Evolutionary conservation across 2,888 invertebrate genomes (phyloP).

Genomic region (Criorhina ranunculi): DNA sequence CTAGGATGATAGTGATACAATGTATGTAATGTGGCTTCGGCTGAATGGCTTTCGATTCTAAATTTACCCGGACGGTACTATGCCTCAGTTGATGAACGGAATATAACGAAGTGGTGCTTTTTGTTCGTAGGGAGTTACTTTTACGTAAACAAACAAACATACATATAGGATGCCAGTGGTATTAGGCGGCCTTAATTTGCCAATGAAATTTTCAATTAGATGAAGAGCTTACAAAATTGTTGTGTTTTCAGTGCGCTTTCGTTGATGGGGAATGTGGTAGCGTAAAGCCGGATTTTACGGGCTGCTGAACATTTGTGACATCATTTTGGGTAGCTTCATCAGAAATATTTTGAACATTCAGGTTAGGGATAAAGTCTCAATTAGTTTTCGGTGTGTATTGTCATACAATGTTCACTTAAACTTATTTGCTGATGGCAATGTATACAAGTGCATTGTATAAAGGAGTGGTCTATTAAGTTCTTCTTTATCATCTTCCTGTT

Average conservation of each 20-base stretch:
- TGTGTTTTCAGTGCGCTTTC: constrained; percentile 48
- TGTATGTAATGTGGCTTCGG: constrained; percentile 70
- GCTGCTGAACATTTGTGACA: constrained; percentile 58
- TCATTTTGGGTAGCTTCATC: constrained; percentile 51
- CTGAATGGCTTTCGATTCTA: constrained; percentile 70
- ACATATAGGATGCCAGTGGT: constrained; percentile 53
- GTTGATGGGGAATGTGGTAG: constrained; percentile 39
- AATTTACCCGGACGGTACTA: constrained; percentile 62
- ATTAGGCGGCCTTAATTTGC: constrained; percentile 56
- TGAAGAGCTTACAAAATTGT: constrained; percentile 60
- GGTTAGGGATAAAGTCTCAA: constrained; percentile 44
- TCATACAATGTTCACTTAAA: constrained; percentile 38
- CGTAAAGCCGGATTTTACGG: constrained; percentile 65
- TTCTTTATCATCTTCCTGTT: too few species aligned
- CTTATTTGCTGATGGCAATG: constrained; percentile 8
- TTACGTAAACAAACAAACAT: constrained; percentile 32
- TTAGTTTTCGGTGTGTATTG: constrained; percentile 46
- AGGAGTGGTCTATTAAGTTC: too few species aligned
- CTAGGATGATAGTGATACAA: constrained; percentile 57
- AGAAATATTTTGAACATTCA: constrained; percentile 28
- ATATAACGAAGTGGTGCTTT: constrained; percentile 35
- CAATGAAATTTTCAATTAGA: constrained; percentile 75
- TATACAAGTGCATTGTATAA: too few species aligned
- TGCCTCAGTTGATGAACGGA: constrained; percentile 67
- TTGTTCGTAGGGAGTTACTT: constrained; percentile 39